Evolutionary conservation across 2,888 invertebrate genomes (phyloP).

Genomic region (Parnassius smintheus): DNA sequence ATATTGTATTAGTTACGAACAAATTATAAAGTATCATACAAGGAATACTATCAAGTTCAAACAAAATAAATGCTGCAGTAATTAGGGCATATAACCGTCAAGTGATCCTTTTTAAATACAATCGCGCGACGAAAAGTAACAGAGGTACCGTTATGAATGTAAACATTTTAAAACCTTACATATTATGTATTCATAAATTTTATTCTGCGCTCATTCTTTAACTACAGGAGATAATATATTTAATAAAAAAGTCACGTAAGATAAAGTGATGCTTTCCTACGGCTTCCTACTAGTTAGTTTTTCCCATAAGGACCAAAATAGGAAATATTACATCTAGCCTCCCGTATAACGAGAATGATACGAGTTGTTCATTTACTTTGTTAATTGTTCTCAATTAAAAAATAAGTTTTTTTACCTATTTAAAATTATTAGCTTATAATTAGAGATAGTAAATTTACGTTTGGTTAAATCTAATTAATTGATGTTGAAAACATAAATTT

Average conservation of each 20-base stretch:
- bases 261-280: not conserved
- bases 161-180: conserved; percentile 14
- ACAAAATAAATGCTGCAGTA: conserved; percentile 12
- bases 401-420: not conserved
- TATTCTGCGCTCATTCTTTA: not conserved
- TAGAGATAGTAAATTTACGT: not conserved
- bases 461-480: not conserved
- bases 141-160: conserved; percentile 21
- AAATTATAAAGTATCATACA: not conserved
- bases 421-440: not conserved
- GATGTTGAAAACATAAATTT: not conserved
- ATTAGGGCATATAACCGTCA: conserved; percentile 22
- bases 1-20: no score
- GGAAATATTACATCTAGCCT: not conserved
- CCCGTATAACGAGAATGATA: no score
- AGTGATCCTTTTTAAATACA: conserved; percentile 22
- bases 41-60: not conserved
- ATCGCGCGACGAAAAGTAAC: conserved; percentile 20
- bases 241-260: not conserved
- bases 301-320: not conserved
- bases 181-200: conserved; percentile 8
- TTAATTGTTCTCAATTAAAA: not conserved
- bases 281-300: not conserved
- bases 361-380: no score
- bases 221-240: conserved; percentile 4